These are phyloP conservation scores for Heliornis fulica DNA, from an alignment of 2,113 vertebrate species.

Conservation along the genomic window DNA sequence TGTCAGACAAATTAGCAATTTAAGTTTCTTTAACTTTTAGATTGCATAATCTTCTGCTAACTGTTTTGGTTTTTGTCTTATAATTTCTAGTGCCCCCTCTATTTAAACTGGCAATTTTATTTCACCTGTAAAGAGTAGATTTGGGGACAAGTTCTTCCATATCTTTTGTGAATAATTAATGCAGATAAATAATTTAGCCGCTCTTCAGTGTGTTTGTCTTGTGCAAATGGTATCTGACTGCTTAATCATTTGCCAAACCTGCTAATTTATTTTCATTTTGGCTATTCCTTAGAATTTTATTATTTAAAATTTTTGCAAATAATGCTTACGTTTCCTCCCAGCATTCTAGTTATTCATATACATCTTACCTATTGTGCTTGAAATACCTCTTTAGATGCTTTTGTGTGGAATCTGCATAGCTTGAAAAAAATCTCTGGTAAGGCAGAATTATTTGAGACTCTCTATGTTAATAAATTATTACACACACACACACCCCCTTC, in stretches of 20 bases:
- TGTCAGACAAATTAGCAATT: neutral
- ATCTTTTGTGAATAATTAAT: neutral
- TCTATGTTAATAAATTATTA: neutral
- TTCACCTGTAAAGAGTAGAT: neutral
- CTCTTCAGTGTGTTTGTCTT: neutral
- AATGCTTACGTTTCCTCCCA: neutral
- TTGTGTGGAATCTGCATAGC: neutral
- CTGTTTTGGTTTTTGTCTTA: neutral
- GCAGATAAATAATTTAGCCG: neutral
- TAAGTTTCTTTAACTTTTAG: neutral
- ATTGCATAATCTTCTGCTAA: neutral
- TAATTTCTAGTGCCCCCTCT: neutral
- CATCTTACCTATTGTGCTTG: neutral
- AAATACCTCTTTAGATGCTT: neutral
- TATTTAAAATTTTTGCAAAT: neutral
- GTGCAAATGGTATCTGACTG: neutral
- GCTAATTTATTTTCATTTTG: conserved; percentile 1
- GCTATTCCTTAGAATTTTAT: neutral
- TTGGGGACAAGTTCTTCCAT: neutral
- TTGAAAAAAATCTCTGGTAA: neutral
- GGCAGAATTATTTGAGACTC: neutral
- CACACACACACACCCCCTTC: neutral
- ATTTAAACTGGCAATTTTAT: neutral
- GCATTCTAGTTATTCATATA: neutral
- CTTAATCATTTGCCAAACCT: neutral